Conservation (phyloP, 30 jellyfish, hydroid and myxozoan species). For the Pelagia noctiluca region DNA sequence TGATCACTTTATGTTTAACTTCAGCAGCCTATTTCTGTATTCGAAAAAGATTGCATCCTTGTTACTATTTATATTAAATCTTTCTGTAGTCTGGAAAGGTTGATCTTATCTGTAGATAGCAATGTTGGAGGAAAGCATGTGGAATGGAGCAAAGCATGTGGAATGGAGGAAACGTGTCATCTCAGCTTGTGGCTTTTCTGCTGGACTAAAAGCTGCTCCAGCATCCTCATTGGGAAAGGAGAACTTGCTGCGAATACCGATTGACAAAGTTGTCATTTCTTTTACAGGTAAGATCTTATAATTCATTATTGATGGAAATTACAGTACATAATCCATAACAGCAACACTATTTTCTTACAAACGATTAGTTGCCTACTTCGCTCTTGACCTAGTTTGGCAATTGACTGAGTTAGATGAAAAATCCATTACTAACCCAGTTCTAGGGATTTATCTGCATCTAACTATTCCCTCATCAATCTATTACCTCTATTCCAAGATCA, state of each 20-base stretch:
- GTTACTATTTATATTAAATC: not conserved
- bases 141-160: constrained; percentile 29
- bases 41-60: not conserved
- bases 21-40: not conserved
- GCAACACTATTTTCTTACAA: too few species aligned
- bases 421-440: not conserved
- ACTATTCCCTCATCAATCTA: not conserved
- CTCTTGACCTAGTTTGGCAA: not conserved
- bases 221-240: constrained; percentile 36
- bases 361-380: too few species aligned
- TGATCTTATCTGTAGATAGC: constrained; percentile 20
- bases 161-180: constrained; percentile 31
- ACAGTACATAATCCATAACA: not conserved
- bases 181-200: constrained; percentile 28
- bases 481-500: not conserved
- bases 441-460: not conserved
- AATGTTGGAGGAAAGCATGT: constrained; percentile 29
- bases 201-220: constrained; percentile 30
- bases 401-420: not conserved
- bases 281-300: constrained; percentile 3
- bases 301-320: not conserved
- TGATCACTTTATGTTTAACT: not conserved
- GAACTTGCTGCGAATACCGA: constrained; percentile 29
- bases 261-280: constrained; percentile 16
- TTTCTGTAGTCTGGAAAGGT: not conserved